Conservation (phyloP, 2,888 invertebrate species). For the Netelia virgata region DNA sequence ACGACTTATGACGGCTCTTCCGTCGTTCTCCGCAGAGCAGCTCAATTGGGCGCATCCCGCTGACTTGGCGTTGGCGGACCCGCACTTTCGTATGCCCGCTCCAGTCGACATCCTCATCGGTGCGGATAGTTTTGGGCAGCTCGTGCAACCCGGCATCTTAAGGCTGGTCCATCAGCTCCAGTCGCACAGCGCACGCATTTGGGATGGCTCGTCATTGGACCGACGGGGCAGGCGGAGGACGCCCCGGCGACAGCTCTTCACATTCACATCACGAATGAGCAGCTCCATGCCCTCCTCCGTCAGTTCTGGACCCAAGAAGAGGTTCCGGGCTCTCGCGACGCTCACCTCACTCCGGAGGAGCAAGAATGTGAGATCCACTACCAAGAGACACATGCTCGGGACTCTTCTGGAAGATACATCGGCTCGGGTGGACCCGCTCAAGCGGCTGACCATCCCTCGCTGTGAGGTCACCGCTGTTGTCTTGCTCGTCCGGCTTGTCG, state of each 20-base stretch:
- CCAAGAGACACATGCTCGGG: too few species aligned
- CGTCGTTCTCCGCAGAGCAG: neutral
- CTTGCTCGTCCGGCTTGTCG: too few species aligned
- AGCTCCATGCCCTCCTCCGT: slow-evolving; percentile 26
- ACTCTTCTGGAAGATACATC: too few species aligned
- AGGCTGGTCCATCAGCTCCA: slow-evolving; percentile 2
- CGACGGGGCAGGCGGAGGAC: neutral
- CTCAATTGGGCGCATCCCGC: slow-evolving; percentile 25
- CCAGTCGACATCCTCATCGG: slow-evolving; percentile 31
- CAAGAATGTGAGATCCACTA: slow-evolving; percentile 38
- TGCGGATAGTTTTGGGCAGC: slow-evolving; percentile 38
- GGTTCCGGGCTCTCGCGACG: neutral
- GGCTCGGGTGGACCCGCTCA: too few species aligned
- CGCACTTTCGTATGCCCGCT: slow-evolving; percentile 11
- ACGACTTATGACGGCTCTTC: neutral
- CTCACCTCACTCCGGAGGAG: neutral
- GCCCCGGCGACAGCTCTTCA: neutral
- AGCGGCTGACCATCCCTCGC: too few species aligned
- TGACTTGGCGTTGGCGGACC: slow-evolving; percentile 48
- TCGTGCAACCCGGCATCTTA: slow-evolving; percentile 1
- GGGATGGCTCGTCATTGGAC: slow-evolving; percentile 48
- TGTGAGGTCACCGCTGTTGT: too few species aligned
- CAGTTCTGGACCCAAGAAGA: slow-evolving; percentile 52
- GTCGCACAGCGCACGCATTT: slow-evolving; percentile 44
- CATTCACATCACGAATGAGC: neutral